Evolutionary conservation across 2,888 invertebrate species (phyloP).

Genomic region (Dasypolia templi): DNA sequence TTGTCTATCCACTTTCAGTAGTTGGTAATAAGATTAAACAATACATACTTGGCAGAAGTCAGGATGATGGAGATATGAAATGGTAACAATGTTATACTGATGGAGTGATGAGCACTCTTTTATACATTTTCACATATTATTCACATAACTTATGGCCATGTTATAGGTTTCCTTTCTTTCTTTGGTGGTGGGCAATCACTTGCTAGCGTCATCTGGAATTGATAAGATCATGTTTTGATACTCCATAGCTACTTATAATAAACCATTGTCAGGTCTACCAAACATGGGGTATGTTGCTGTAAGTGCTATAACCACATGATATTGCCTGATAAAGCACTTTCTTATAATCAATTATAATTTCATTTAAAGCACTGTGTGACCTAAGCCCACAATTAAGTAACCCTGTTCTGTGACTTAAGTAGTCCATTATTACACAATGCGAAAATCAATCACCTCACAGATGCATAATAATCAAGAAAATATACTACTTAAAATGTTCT

Average conservation of each 20-base stretch:
- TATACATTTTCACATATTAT: neutral
- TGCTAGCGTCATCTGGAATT: constrained; percentile 73
- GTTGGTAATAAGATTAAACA: neutral
- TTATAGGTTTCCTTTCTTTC: constrained; percentile 81
- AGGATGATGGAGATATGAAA: neutral
- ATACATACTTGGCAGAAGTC: constrained; percentile 2
- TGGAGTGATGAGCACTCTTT: neutral
- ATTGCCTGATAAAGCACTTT: neutral
- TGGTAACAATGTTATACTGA: neutral
- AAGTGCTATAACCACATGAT: too few relatives aligned
- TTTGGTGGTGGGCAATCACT: constrained; percentile 79
- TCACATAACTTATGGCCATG: constrained; percentile 79
- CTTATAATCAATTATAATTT: neutral
- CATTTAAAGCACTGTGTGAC: too few relatives aligned
- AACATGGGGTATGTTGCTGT: neutral
- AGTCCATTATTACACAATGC: too few relatives aligned
- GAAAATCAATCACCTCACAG: too few relatives aligned
- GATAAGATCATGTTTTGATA: constrained; percentile 18
- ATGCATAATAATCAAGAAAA: too few relatives aligned
- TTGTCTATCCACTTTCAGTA: neutral
- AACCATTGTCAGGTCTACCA: neutral
- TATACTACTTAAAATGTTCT: too few relatives aligned
- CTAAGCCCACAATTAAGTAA: too few relatives aligned
- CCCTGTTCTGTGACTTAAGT: too few relatives aligned
- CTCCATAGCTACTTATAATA: neutral